Percentiles rank a stretch among this genome's conserved stretches.
These are phyloP conservation scores for Leuctra nigra DNA, from an alignment of 2,888 invertebrate species.

Conservation along the genomic window DNA sequence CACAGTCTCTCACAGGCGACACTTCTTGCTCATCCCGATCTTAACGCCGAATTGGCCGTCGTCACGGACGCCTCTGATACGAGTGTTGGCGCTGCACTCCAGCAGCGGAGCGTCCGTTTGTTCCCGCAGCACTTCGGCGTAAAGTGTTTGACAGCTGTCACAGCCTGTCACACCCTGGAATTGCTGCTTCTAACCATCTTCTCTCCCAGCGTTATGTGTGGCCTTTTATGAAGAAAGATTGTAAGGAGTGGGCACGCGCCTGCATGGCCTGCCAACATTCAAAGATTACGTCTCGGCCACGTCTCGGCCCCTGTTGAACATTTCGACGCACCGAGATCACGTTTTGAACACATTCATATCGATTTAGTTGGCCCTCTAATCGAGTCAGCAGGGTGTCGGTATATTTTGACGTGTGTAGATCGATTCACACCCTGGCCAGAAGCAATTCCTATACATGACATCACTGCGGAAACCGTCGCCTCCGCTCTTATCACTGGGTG, in stretches of 20 bases:
- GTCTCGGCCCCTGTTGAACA: slow-evolving; percentile 26
- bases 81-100: slow-evolving; percentile 35
- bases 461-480: slow-evolving; percentile 38
- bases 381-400: slow-evolving; percentile 30
- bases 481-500: slow-evolving; percentile 36
- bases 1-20: slow-evolving; percentile 24
- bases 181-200: slow-evolving; percentile 2
- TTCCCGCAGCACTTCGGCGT: neutral
- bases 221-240: slow-evolving; percentile 29
- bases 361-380: slow-evolving; percentile 41
- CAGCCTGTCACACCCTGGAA: slow-evolving; percentile 12
- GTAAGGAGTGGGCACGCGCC: slow-evolving; percentile 30
- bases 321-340: slow-evolving; percentile 29
- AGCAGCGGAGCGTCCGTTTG: slow-evolving; percentile 32
- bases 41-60: slow-evolving; percentile 33
- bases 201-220: slow-evolving; percentile 25
- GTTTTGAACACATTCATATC: slow-evolving; percentile 40
- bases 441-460: slow-evolving; percentile 35
- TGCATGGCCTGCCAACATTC: slow-evolving; percentile 35
- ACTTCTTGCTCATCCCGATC: slow-evolving; percentile 35
- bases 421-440: slow-evolving; percentile 39
- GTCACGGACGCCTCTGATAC: slow-evolving; percentile 38
- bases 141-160: slow-evolving; percentile 10
- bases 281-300: slow-evolving; percentile 36
- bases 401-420: slow-evolving; percentile 33